Conservation (phyloP, 2,113 vertebrate genomes). For the Artemisiospiza belli region DNA sequence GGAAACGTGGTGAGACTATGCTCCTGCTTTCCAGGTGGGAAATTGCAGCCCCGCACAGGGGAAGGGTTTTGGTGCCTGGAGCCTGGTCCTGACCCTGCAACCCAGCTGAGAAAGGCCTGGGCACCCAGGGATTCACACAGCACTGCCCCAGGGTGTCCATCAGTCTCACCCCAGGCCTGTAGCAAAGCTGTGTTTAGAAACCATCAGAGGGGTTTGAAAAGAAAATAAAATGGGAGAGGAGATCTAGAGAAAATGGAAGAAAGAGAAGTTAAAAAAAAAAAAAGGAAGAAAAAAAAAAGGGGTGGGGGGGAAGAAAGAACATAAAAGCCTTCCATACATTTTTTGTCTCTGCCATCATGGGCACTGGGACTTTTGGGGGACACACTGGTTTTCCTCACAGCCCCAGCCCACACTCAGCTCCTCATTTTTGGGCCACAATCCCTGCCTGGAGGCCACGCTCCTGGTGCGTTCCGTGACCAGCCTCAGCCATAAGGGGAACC, state of each 20-base stretch:
- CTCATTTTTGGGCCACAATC: background rate
- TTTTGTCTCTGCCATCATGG: rapidly evolving
- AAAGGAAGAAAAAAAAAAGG: rapidly evolving
- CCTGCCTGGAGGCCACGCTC: rapidly evolving
- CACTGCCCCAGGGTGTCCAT: too few species aligned
- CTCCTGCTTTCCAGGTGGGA: rapidly evolving
- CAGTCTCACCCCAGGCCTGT: background rate
- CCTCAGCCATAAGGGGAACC: background rate
- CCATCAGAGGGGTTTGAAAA: background rate
- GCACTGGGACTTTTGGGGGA: background rate
- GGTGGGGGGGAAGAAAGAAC: rapidly evolving
- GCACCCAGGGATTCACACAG: background rate
- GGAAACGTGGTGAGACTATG: background rate
- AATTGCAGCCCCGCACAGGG: rapidly evolving
- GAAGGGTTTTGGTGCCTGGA: background rate
- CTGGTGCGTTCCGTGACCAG: rapidly evolving
- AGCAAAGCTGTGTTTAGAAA: background rate
- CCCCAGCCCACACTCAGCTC: background rate
- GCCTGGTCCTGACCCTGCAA: rapidly evolving
- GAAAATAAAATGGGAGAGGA: background rate
- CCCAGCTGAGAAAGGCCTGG: background rate
- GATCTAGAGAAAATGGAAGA: background rate
- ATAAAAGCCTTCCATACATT: background rate
- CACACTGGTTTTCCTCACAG: rapidly evolving
- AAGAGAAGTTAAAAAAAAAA: rapidly evolving